Evolutionary conservation across 2,888 invertebrate genomes (phyloP).

Genomic region (Meteorus colon): DNA sequence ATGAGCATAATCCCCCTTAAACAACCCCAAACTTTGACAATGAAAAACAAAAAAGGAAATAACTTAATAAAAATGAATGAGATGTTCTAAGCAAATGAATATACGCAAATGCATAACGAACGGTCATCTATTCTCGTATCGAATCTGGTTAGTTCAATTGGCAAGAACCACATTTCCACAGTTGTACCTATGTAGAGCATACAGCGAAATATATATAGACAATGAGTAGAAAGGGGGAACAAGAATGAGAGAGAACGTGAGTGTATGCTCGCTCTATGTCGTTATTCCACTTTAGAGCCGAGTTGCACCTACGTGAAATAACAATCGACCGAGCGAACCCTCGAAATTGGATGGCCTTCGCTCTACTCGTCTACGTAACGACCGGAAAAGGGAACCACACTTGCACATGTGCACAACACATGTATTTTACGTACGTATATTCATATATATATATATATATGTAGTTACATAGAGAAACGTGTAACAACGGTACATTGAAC

Average conservation of each 20-base stretch:
- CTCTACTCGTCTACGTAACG: slow-evolving; percentile 29
- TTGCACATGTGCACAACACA: background rate
- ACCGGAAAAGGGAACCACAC: slow-evolving; percentile 28
- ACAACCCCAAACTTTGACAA: background rate
- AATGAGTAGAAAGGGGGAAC: background rate
- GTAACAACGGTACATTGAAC: slow-evolving; percentile 10
- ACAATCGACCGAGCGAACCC: slow-evolving; percentile 35
- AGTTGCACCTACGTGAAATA: slow-evolving; percentile 40
- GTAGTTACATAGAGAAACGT: background rate
- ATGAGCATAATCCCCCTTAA: too few species aligned
- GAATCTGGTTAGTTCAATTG: background rate
- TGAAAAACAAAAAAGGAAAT: background rate
- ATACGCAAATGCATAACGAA: background rate
- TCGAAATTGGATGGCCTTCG: slow-evolving; percentile 43
- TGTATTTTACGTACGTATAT: background rate
- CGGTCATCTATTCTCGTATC: background rate
- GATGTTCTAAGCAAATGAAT: background rate
- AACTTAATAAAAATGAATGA: too few species aligned
- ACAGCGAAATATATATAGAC: background rate
- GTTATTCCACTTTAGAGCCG: slow-evolving; percentile 32
- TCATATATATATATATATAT: background rate
- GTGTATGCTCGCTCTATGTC: slow-evolving; percentile 4
- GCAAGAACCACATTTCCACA: slow-evolving; percentile 1
- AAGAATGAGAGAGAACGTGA: background rate
- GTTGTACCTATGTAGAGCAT: background rate